Conservation (phyloP, 2,797 vertebrate genomes). For the Macropus fuliginosus region DNA sequence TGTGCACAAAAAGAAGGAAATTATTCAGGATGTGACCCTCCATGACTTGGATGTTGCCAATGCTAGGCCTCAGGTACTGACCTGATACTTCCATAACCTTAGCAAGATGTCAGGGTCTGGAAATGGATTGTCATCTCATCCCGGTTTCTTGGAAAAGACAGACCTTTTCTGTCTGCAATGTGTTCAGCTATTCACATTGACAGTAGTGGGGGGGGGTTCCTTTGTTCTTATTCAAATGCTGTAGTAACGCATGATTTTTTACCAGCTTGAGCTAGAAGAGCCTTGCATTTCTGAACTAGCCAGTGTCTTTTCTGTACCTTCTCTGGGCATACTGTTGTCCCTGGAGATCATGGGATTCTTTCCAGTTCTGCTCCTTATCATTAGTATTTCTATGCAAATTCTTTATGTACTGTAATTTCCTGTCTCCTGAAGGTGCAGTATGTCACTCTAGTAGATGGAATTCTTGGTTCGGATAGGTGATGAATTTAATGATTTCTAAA, state of each 20-base stretch:
- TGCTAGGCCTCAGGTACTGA: slow-evolving; percentile 94
- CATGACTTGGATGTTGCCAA: slow-evolving; percentile 98
- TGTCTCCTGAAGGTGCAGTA: not conserved
- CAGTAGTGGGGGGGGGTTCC: slow-evolving; percentile 29
- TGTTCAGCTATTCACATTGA: slow-evolving; percentile 60
- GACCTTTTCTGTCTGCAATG: slow-evolving; percentile 64
- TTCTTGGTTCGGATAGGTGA: not conserved
- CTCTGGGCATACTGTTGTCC: not conserved
- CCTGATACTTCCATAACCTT: not conserved
- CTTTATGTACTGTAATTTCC: not conserved
- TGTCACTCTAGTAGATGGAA: not conserved
- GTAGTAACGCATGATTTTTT: slow-evolving; percentile 57
- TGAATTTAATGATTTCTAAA: not conserved
- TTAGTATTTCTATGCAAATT: not conserved
- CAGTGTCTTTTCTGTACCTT: slow-evolving; percentile 52
- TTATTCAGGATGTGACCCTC: slow-evolving; percentile 98
- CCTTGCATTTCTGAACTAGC: not conserved
- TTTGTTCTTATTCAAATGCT: slow-evolving; percentile 43
- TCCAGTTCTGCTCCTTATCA: not conserved
- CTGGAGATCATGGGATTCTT: not conserved
- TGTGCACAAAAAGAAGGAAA: slow-evolving; percentile 99
- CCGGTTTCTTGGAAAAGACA: slow-evolving; percentile 12
- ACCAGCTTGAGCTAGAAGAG: slow-evolving; percentile 5
- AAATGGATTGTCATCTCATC: slow-evolving; percentile 43
- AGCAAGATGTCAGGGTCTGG: not conserved